Evolutionary conservation across 2,888 invertebrate species (phyloP).

Genomic region (Calliopum simillimum): DNA sequence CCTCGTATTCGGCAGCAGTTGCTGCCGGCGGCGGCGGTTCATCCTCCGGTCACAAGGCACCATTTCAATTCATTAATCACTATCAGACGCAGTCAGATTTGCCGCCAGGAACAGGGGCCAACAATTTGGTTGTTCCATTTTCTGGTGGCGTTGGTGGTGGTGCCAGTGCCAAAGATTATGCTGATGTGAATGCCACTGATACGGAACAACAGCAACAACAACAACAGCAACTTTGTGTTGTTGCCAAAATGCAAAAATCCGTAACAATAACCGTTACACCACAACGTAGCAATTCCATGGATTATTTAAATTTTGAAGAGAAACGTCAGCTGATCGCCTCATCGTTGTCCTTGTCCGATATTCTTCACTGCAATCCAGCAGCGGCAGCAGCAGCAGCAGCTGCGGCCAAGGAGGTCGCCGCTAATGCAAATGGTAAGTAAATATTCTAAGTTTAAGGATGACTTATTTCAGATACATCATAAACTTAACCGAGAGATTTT

Average conservation of each 20-base stretch:
- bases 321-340: conserved; percentile 90
- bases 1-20: conserved; percentile 60
- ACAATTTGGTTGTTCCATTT: conserved; percentile 28
- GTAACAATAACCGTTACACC: conserved; percentile 76
- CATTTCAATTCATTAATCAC: conserved; percentile 51
- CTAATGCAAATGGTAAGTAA: conserved; percentile 66
- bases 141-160: conserved; percentile 7
- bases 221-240: conserved; percentile 64
- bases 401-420: conserved; percentile 68
- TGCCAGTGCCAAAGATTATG: conserved; percentile 33
- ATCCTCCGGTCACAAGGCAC: conserved; percentile 26
- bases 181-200: conserved; percentile 42
- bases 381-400: conserved; percentile 67
- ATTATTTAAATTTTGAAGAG: conserved; percentile 92
- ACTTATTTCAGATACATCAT: too few species aligned
- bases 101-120: conserved; percentile 3
- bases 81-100: conserved; percentile 42
- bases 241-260: conserved; percentile 70
- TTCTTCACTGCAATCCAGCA: conserved; percentile 78
- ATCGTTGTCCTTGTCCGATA: conserved; percentile 87
- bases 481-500: too few species aligned
- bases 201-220: conserved; percentile 50
- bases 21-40: conserved; percentile 32
- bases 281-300: conserved; percentile 85
- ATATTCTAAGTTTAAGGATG: neutral